Percentiles rank a stretch among this genome's conserved stretches.
Evolutionary conservation across 2,888 invertebrate species (phyloP).

Genomic region (Vandiemenella viatica): DNA sequence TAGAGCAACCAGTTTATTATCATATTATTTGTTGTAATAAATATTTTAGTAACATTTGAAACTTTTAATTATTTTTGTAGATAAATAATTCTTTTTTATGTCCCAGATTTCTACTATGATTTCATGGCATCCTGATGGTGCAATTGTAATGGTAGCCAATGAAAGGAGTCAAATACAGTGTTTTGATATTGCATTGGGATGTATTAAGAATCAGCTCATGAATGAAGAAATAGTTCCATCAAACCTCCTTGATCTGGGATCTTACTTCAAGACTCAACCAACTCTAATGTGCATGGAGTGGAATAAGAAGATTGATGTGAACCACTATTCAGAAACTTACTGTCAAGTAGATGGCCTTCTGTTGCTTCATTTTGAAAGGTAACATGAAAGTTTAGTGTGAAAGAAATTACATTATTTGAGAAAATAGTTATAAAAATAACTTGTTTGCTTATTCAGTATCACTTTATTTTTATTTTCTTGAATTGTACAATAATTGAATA

Average conservation of each 20-base stretch:
- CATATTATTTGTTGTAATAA: no score
- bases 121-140: slow-evolving; percentile 57
- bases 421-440: no score
- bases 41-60: no score
- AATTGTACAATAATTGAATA: no score
- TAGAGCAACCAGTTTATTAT: no score
- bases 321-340: slow-evolving; percentile 27
- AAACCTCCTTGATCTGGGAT: slow-evolving; percentile 47
- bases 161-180: slow-evolving; percentile 59
- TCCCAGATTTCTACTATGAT: slow-evolving; percentile 46
- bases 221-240: slow-evolving; percentile 47
- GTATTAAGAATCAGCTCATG: slow-evolving; percentile 47
- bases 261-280: slow-evolving; percentile 42
- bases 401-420: no score
- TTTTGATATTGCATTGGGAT: slow-evolving; percentile 54
- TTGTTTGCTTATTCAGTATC: no score
- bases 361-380: slow-evolving; percentile 42
- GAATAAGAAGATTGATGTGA: slow-evolving; percentile 36
- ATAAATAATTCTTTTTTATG: no score
- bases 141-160: slow-evolving; percentile 49
- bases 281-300: slow-evolving; percentile 41
- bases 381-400: no score
- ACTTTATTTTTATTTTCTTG: no score
- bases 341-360: slow-evolving; percentile 37
- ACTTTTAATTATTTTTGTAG: no score